A percentile compares a stretch with the other conserved stretches of the same genome.
phyloP scores from a whole-genome alignment of 2,797 vertebrate genomes.

The Gobio occitaniae region DNA sequence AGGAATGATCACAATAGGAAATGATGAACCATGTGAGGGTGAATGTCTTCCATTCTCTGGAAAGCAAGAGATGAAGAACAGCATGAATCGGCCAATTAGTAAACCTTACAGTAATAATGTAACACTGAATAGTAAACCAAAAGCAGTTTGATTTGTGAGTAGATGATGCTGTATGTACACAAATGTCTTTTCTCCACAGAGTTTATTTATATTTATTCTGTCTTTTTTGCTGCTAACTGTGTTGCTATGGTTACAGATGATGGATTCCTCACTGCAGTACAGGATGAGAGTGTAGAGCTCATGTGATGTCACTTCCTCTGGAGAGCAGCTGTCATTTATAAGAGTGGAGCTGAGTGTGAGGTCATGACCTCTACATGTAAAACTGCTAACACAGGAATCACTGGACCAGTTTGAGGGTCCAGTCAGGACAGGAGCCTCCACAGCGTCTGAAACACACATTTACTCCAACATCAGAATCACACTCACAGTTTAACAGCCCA shows the following conservation, averaged over 20 bases:
- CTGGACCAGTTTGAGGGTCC: not conserved
- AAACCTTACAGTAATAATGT: no score
- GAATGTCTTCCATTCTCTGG: not conserved
- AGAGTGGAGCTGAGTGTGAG: conserved; percentile 32
- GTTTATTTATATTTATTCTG: rapidly evolving
- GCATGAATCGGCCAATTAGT: not conserved
- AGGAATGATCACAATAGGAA: no score
- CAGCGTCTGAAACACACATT: conserved; percentile 34
- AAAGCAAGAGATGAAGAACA: not conserved
- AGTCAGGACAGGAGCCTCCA: conserved; percentile 10
- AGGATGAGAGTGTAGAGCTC: not conserved
- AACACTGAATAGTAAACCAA: no score
- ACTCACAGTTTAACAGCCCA: not conserved
- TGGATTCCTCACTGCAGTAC: not conserved
- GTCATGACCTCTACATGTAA: conserved; percentile 26
- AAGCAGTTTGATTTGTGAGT: not conserved
- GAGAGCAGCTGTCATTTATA: conserved; percentile 27
- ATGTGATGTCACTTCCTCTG: not conserved
- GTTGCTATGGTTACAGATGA: conserved; percentile 70
- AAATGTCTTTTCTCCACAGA: not conserved
- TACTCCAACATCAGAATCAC: not conserved
- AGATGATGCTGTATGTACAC: no score
- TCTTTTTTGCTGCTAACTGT: conserved; percentile 41
- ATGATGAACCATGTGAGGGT: no score
- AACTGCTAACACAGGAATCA: conserved; percentile 10